phyloP scores from a whole-genome alignment of 2,797 vertebrate species.

The Malurus leucopterus region DNA sequence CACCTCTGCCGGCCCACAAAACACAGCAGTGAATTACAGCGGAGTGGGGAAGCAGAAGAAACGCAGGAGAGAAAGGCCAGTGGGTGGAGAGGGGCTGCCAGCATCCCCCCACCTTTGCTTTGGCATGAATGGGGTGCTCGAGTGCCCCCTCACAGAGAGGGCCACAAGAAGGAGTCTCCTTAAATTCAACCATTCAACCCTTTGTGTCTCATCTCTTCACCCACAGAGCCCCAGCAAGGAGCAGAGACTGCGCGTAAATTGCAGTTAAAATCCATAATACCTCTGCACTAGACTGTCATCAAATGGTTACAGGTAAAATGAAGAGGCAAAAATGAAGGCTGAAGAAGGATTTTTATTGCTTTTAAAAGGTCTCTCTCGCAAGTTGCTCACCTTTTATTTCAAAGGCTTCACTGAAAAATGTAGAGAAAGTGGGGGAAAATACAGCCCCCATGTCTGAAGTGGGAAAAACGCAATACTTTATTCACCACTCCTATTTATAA shows the following conservation, averaged over 20 bases:
- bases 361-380: slow-evolving; percentile 51
- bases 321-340: slow-evolving; percentile 31
- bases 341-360: slow-evolving; percentile 49
- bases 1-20: not conserved
- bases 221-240: slow-evolving; percentile 18
- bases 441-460: slow-evolving; percentile 14
- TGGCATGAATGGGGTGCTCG: not conserved
- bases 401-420: not conserved
- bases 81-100: not conserved
- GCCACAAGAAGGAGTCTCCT: slow-evolving; percentile 9
- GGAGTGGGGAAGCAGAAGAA: not conserved
- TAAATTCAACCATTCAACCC: slow-evolving; percentile 11
- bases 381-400: slow-evolving; percentile 44
- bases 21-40: not conserved
- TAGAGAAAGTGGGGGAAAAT: slow-evolving; percentile 3
- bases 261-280: slow-evolving; percentile 47
- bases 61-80: not conserved
- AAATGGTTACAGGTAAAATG: slow-evolving; percentile 58
- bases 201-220: slow-evolving; percentile 39
- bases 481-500: slow-evolving; percentile 69
- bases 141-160: not conserved
- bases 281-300: slow-evolving; percentile 19
- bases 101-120: not conserved
- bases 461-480: slow-evolving; percentile 65
- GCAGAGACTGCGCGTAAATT: slow-evolving; percentile 21